Percentiles rank a stretch among this genome's conserved stretches.
phyloP scores from a whole-genome alignment of 2,113 vertebrate species.

The Diadophis punctatus region DNA sequence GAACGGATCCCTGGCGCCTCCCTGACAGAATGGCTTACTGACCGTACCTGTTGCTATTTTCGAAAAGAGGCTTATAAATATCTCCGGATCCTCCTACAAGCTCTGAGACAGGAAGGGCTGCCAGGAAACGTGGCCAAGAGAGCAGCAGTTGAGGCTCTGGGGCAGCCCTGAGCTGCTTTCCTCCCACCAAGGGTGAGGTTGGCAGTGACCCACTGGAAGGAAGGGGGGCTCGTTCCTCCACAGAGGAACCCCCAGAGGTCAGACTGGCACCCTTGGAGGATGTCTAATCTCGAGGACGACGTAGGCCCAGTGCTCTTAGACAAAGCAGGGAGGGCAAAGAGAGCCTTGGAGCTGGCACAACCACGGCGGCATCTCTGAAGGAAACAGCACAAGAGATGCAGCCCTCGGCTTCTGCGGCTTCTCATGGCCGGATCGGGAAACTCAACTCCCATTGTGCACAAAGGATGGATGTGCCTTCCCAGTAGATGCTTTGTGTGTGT shows the following conservation, averaged over 20 bases:
- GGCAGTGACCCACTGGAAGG: background rate
- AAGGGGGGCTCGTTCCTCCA: background rate
- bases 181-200: background rate
- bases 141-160: background rate
- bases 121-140: fast-evolving
- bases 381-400: background rate
- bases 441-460: background rate
- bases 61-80: constrained; percentile 36
- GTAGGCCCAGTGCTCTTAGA: fast-evolving
- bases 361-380: background rate
- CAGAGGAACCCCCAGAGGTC: background rate
- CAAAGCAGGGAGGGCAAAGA: background rate
- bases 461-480: background rate
- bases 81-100: constrained; percentile 15
- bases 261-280: background rate
- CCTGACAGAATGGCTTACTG: background rate
- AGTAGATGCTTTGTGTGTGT: background rate
- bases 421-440: background rate
- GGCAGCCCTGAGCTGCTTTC: background rate
- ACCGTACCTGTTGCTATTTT: background rate
- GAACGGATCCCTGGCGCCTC: background rate
- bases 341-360: background rate
- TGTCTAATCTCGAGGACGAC: fast-evolving
- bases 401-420: background rate
- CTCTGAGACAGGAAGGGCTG: constrained; percentile 16